Evolutionary conservation across 1,140 invertebrate species (phyloP).

Genomic region (Calosoma granatense): DNA sequence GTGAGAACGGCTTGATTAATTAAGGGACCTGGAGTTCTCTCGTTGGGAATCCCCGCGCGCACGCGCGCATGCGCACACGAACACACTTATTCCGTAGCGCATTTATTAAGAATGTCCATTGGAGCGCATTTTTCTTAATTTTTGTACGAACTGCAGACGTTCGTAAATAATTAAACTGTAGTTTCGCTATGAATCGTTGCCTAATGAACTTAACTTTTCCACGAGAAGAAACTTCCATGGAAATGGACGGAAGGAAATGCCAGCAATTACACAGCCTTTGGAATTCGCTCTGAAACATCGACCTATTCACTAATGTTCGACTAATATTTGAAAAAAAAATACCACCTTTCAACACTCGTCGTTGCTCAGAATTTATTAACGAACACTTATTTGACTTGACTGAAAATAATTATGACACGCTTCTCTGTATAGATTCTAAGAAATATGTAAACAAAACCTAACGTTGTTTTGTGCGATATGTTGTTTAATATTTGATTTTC

Average conservation of each 20-base stretch:
- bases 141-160: neutral
- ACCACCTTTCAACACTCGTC: neutral
- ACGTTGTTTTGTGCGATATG: too few relatives aligned
- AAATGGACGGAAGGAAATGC: neutral
- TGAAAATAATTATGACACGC: too few relatives aligned
- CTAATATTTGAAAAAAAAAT: neutral
- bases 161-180: conserved; percentile 5
- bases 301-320: too few relatives aligned
- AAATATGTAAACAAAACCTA: neutral
- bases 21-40: too few relatives aligned
- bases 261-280: neutral
- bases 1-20: too few relatives aligned
- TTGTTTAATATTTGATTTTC: too few relatives aligned
- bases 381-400: too few relatives aligned
- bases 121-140: neutral
- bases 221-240: neutral
- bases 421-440: neutral
- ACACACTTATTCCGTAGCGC: too few relatives aligned
- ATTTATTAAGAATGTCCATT: neutral
- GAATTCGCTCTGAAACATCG: neutral
- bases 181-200: neutral
- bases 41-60: too few relatives aligned
- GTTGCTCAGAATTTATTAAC: too few relatives aligned
- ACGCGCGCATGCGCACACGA: too few relatives aligned
- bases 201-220: conserved; percentile 7